Conservation (phyloP, 2,888 invertebrate genomes). For the Sphinx pinastri region DNA sequence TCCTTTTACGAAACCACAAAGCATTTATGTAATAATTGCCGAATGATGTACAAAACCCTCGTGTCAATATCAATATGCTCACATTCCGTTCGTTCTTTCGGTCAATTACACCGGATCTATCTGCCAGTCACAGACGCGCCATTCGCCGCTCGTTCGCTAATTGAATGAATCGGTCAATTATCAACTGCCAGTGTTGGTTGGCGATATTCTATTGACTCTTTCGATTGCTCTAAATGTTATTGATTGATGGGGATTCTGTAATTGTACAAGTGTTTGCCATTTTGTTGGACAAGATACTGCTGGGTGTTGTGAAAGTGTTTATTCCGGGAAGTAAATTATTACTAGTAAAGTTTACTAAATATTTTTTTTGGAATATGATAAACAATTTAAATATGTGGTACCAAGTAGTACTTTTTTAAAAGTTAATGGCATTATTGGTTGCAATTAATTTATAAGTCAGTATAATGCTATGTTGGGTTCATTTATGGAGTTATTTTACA, state of each 20-base stretch:
- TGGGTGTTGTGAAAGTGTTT: no score
- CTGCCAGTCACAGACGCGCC: constrained; percentile 8
- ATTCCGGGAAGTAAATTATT: no score
- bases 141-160: constrained; percentile 8
- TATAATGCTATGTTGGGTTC: no score
- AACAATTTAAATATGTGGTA: no score
- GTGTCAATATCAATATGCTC: constrained; percentile 10
- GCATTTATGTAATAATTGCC: background rate
- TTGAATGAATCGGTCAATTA: constrained; percentile 23
- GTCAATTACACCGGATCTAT: constrained; percentile 19
- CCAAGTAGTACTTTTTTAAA: no score
- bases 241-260: background rate
- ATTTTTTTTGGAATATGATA: no score
- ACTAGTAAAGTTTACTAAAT: no score
- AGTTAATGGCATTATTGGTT: no score
- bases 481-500: no score
- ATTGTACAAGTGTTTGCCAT: background rate
- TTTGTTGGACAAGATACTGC: background rate
- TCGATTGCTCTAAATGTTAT: background rate
- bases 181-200: background rate
- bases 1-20: background rate
- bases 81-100: constrained; percentile 18
- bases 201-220: background rate
- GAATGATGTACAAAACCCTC: constrained; percentile 15
- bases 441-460: no score